Conservation (phyloP, 2,888 invertebrate genomes). For the Hartigia nigra region DNA sequence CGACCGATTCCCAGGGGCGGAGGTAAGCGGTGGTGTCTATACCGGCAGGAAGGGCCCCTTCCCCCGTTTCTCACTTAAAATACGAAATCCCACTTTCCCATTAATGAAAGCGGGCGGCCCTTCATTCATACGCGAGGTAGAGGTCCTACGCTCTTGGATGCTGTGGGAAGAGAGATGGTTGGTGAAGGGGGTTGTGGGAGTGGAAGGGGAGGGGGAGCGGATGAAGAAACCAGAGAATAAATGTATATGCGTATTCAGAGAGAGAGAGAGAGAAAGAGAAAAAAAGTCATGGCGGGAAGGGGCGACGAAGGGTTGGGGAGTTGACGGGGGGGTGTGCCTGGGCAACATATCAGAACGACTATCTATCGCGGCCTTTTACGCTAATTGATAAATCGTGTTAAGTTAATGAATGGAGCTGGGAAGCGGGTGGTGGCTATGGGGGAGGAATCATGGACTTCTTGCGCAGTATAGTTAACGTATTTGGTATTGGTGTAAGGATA, state of each 20-base stretch:
- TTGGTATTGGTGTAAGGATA: constrained; percentile 38
- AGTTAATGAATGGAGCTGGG: constrained; percentile 62
- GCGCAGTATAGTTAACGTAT: constrained; percentile 1
- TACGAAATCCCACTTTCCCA: constrained; percentile 60
- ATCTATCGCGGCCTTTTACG: constrained; percentile 66
- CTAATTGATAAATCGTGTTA: constrained; percentile 67
- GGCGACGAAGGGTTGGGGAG: constrained; percentile 25
- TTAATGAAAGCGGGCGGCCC: constrained; percentile 57
- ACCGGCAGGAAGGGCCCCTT: background rate
- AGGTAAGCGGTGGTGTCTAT: background rate
- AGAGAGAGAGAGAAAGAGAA: background rate
- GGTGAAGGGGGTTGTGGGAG: background rate
- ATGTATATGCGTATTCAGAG: background rate
- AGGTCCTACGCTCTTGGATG: constrained; percentile 29
- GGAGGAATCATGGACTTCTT: background rate
- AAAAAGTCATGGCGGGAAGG: constrained; percentile 26
- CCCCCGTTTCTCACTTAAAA: constrained; percentile 61
- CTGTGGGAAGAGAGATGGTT: background rate
- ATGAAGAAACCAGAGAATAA: constrained; percentile 7
- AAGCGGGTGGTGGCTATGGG: background rate
- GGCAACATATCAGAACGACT: constrained; percentile 62
- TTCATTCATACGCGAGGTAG: constrained; percentile 40
- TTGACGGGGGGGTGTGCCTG: constrained; percentile 30
- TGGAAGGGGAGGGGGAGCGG: constrained; percentile 15
- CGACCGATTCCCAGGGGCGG: background rate